phyloP scores from a whole-genome alignment of 1,140 invertebrate genomes.

The Drosophila ogumai region DNA sequence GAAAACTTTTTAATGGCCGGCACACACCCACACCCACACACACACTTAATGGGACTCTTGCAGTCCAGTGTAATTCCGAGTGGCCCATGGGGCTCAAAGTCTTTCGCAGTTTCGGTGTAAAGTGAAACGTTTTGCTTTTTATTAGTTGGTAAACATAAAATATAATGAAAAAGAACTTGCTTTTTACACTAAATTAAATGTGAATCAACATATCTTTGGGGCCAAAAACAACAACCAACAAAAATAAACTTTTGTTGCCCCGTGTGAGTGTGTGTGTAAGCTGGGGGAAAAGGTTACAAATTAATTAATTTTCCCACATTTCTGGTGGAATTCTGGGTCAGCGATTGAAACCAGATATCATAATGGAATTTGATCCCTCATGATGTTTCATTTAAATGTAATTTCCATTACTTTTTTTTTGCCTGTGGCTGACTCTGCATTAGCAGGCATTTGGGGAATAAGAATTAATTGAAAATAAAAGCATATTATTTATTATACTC shows the following conservation, averaged over 20 bases:
- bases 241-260: slow-evolving; percentile 21
- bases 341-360: slow-evolving; percentile 5
- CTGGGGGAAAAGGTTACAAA: background rate
- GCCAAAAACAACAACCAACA: slow-evolving; percentile 1
- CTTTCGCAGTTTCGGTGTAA: slow-evolving; percentile 52
- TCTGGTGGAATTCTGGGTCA: background rate
- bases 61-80: slow-evolving; percentile 42
- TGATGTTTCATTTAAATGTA: slow-evolving; percentile 11
- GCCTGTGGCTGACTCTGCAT: background rate
- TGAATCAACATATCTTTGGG: slow-evolving; percentile 43
- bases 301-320: slow-evolving; percentile 15
- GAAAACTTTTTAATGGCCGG: slow-evolving; percentile 76
- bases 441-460: slow-evolving; percentile 4
- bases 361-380: slow-evolving; percentile 16
- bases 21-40: slow-evolving; percentile 34
- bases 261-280: background rate
- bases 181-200: slow-evolving; percentile 54
- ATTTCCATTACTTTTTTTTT: background rate
- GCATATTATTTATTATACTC: background rate
- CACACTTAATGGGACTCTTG: slow-evolving; percentile 59
- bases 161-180: slow-evolving; percentile 48
- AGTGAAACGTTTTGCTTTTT: slow-evolving; percentile 60
- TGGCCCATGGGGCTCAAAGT: slow-evolving; percentile 51
- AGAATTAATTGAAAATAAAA: slow-evolving; percentile 1
- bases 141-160: slow-evolving; percentile 60